phyloP scores from a whole-genome alignment of 2,888 invertebrate genomes.

The Blera fallax region DNA sequence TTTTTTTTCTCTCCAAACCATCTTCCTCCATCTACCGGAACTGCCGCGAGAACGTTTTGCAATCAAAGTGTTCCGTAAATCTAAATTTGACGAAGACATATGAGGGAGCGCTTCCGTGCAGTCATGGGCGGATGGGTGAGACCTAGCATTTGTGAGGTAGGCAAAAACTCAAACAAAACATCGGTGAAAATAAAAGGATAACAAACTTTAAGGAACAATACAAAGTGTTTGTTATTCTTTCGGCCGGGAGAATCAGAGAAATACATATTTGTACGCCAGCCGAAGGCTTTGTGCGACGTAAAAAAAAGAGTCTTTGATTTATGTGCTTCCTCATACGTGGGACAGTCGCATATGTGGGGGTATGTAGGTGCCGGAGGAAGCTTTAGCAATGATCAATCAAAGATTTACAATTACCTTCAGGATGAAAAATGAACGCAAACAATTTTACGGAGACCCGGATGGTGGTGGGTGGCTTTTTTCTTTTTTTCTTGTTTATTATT shows the following conservation, averaged over 20 bases:
- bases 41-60: conserved; percentile 29
- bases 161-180: conserved; percentile 15
- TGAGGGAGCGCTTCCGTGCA: conserved; percentile 12
- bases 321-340: conserved; percentile 52
- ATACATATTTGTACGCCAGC: conserved; percentile 23
- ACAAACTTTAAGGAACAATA: conserved; percentile 55
- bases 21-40: conserved; percentile 4
- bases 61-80: conserved; percentile 65
- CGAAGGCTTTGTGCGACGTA: background rate
- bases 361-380: conserved; percentile 72
- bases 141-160: conserved; percentile 11
- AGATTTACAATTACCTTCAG: conserved; percentile 68
- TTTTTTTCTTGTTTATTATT: background rate
- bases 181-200: conserved; percentile 37
- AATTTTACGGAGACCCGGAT: conserved; percentile 8
- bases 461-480: background rate
- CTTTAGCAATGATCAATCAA: conserved; percentile 72
- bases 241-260: conserved; percentile 3
- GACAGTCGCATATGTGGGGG: conserved; percentile 57
- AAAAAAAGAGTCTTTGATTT: conserved; percentile 61
- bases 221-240: conserved; percentile 44
- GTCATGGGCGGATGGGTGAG: background rate
- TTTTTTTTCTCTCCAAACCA: background rate
- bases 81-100: conserved; percentile 69
- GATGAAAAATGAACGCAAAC: conserved; percentile 66